Percentiles rank a stretch among this genome's conserved stretches.
phyloP scores from a whole-genome alignment of 2,888 invertebrate species.

The Oligia fasciuncula region DNA sequence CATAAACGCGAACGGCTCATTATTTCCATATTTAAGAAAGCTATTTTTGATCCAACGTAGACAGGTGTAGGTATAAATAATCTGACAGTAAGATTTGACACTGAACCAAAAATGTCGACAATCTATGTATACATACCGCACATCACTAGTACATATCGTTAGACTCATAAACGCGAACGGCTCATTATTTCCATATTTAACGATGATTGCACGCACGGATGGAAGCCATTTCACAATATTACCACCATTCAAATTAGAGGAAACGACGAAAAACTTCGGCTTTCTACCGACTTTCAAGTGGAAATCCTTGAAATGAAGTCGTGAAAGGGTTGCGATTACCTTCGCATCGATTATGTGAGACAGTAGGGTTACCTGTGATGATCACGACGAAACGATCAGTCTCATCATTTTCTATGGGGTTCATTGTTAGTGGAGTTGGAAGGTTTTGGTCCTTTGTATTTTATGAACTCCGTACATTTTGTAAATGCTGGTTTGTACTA shows the following conservation, averaged over 20 bases:
- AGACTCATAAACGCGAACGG: constrained; percentile 78
- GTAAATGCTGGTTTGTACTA: neutral
- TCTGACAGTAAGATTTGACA: neutral
- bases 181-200: constrained; percentile 84
- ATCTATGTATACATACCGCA: constrained; percentile 33
- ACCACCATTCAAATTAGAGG: constrained; percentile 55
- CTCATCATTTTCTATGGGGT: neutral
- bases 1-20: constrained; percentile 81
- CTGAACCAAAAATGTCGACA: constrained; percentile 20
- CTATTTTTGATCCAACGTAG: neutral
- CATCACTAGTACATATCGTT: constrained; percentile 67
- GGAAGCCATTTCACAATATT: constrained; percentile 70
- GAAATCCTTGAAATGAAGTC: constrained; percentile 37
- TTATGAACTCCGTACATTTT: too few relatives aligned
- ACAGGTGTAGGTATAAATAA: neutral
- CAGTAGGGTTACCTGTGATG: neutral
- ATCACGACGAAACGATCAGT: neutral
- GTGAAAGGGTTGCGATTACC: constrained; percentile 20
- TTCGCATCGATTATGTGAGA: constrained; percentile 36
- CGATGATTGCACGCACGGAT: constrained; percentile 79
- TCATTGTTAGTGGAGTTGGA: neutral
- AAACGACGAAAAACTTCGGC: constrained; percentile 47
- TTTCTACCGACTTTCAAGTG: constrained; percentile 41
- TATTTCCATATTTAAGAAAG: constrained; percentile 77
- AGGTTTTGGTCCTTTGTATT: neutral